Evolutionary conservation across 1,140 invertebrate species (phyloP).

Genomic region (Eupristina koningsbergeri): DNA sequence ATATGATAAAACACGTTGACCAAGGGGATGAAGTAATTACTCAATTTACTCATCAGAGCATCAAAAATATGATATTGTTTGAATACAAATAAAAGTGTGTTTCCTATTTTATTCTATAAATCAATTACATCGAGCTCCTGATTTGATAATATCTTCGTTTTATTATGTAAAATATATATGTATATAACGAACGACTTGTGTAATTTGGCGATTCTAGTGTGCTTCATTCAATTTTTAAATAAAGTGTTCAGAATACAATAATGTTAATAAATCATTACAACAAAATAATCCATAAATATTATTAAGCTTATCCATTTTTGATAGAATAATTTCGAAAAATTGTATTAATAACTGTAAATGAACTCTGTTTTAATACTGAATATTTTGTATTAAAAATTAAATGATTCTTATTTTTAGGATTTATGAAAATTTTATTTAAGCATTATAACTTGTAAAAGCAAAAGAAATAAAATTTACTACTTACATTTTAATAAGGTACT

Average conservation of each 20-base stretch:
- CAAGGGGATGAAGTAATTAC: neutral
- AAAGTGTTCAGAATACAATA: too few species aligned
- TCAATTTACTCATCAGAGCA: too few species aligned
- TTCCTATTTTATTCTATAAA: neutral
- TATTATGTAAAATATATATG: neutral
- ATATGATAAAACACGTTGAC: neutral
- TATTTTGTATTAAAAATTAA: too few species aligned
- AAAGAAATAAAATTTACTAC: too few species aligned
- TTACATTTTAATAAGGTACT: too few species aligned
- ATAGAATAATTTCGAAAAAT: neutral
- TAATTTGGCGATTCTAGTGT: neutral
- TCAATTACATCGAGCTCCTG: neutral
- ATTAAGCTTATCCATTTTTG: neutral
- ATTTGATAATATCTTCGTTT: neutral
- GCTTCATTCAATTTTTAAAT: neutral
- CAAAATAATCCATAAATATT: too few species aligned
- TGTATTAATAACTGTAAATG: too few species aligned
- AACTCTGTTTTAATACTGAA: too few species aligned
- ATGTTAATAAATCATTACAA: too few species aligned
- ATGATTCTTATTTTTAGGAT: too few species aligned
- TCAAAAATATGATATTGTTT: constrained; percentile 16
- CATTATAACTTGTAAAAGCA: too few species aligned
- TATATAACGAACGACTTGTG: neutral
- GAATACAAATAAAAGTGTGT: neutral
- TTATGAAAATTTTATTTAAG: too few species aligned